phyloP scores from a whole-genome alignment of 1,140 invertebrate genomes.

The Aphelinus atriplicis region DNA sequence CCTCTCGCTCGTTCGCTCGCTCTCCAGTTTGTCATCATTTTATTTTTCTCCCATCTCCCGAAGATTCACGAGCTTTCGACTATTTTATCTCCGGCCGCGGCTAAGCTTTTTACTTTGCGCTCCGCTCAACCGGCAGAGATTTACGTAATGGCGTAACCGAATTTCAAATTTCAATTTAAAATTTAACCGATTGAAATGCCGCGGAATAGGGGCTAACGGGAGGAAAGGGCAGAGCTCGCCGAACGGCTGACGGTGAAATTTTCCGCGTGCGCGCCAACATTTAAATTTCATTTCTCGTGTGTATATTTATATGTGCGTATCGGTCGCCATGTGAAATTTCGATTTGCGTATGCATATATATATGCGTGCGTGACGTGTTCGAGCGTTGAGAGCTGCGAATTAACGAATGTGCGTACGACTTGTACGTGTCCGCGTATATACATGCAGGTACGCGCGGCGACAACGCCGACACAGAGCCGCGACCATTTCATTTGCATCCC shows the following conservation, averaged over 20 bases:
- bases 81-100: constrained; percentile 26
- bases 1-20: not conserved
- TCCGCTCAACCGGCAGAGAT: not conserved
- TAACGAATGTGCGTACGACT: no score
- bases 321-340: no score
- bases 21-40: constrained; percentile 29
- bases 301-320: no score
- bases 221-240: not conserved
- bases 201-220: not conserved
- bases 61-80: constrained; percentile 20
- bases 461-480: no score
- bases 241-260: constrained; percentile 12
- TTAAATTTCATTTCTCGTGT: no score
- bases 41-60: constrained; percentile 27
- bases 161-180: no score
- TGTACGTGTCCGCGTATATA: no score
- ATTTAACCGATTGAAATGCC: not conserved
- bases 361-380: no score
- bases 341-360: no score
- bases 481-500: no score
- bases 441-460: no score
- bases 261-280: constrained; percentile 30
- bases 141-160: constrained; percentile 23
- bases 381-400: no score
- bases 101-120: not conserved